Conservation (phyloP, 2,797 vertebrate genomes). For the Chromis chromis region DNA sequence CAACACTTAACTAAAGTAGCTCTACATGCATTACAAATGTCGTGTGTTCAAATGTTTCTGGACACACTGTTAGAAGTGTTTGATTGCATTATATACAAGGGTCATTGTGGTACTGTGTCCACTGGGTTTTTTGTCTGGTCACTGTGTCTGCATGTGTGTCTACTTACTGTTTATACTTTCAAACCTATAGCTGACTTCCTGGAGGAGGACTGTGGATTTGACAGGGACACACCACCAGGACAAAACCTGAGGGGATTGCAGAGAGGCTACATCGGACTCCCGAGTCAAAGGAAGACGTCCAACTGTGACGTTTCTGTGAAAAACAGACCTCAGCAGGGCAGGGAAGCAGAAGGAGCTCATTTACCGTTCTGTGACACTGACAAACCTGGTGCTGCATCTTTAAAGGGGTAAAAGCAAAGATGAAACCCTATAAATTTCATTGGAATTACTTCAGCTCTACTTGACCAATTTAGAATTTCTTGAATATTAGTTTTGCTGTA, state of each 20-base stretch:
- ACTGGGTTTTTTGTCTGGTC: not conserved
- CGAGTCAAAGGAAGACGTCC: slow-evolving; percentile 69
- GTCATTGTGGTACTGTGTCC: not conserved
- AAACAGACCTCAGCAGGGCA: slow-evolving; percentile 57
- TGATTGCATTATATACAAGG: not conserved
- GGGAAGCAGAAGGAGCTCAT: slow-evolving; percentile 52
- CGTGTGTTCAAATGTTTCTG: no score
- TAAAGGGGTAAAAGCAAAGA: slow-evolving; percentile 71
- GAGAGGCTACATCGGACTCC: slow-evolving; percentile 61
- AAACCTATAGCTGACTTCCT: slow-evolving; percentile 65
- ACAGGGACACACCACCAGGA: slow-evolving; percentile 33
- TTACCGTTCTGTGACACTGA: slow-evolving; percentile 62
- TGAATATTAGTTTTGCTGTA: not conserved
- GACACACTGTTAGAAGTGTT: no score
- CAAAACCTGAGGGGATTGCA: slow-evolving; percentile 61
- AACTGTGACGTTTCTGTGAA: slow-evolving; percentile 71
- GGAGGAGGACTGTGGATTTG: slow-evolving; percentile 61
- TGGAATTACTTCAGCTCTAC: not conserved
- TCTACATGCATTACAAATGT: no score
- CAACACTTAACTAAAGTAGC: no score
- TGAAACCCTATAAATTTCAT: not conserved
- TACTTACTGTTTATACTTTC: not conserved
- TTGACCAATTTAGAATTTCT: not conserved
- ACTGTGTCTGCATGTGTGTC: not conserved
- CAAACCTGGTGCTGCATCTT: slow-evolving; percentile 51